Conservation (phyloP, 2,888 invertebrate species). For the Papilio gigon region DNA sequence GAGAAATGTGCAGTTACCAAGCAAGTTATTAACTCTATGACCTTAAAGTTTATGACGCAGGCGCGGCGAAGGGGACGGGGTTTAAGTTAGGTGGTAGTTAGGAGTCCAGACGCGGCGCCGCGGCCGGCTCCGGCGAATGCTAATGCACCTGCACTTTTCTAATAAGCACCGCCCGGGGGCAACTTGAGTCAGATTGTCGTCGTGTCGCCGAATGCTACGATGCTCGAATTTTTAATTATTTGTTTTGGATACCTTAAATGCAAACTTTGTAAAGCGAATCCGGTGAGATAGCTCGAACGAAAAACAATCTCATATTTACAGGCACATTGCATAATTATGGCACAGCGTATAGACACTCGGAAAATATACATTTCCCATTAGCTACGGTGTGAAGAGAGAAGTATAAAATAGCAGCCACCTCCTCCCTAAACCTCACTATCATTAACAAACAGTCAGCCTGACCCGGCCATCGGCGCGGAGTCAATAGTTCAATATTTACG, state of each 20-base stretch:
- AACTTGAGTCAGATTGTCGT: conserved; percentile 39
- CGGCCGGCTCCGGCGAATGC: conserved; percentile 50
- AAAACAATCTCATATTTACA: neutral
- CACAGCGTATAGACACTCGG: conserved; percentile 5
- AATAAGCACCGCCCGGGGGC: conserved; percentile 19
- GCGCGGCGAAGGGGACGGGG: neutral
- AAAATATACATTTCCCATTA: conserved; percentile 1
- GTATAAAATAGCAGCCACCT: conserved; percentile 20
- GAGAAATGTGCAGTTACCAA: neutral
- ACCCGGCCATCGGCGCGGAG: conserved; percentile 52
- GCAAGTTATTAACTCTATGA: conserved; percentile 5
- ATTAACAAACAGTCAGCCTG: conserved; percentile 58
- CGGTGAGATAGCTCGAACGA: neutral
- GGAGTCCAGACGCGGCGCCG: conserved; percentile 55
- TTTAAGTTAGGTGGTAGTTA: conserved; percentile 45
- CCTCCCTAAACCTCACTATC: conserved; percentile 52
- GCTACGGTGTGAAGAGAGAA: neutral
- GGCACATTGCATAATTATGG: conserved; percentile 3
- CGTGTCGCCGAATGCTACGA: conserved; percentile 11
- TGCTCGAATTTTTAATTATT: conserved; percentile 13
- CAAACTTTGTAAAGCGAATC: neutral
- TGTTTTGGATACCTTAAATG: conserved; percentile 34
- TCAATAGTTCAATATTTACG: conserved; percentile 77
- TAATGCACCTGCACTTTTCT: conserved; percentile 48
- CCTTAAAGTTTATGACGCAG: conserved; percentile 15